Percentiles rank a stretch among this genome's conserved stretches.
phyloP scores from a whole-genome alignment of 2,888 invertebrate species.

The Nycteola revayana region DNA sequence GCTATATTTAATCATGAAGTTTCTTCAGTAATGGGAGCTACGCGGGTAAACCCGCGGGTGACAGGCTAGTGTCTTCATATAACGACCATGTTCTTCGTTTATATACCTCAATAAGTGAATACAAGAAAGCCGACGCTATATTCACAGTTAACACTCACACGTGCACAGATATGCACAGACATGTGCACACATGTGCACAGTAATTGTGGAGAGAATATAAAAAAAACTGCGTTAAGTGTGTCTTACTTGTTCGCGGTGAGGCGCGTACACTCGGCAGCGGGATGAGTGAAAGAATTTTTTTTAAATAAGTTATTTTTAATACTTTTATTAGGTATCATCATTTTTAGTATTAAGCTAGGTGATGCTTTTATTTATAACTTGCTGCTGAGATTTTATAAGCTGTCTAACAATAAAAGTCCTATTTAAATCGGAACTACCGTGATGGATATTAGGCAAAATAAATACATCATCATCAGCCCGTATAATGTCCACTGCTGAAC shows the following conservation, averaged over 20 bases:
- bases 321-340: background rate
- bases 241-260: conserved; percentile 71
- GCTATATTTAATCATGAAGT: no score
- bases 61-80: no score
- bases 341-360: background rate
- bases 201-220: conserved; percentile 76
- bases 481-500: no score
- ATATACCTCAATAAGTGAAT: no score
- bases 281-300: conserved; percentile 6
- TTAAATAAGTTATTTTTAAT: conserved; percentile 1
- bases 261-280: conserved; percentile 46
- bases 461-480: no score
- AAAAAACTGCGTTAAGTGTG: conserved; percentile 77
- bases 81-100: no score
- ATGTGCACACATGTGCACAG: conserved; percentile 40
- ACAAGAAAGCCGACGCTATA: conserved; percentile 16
- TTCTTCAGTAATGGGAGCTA: no score
- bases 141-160: conserved; percentile 45
- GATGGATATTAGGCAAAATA: background rate
- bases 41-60: no score
- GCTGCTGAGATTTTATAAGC: background rate
- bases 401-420: no score
- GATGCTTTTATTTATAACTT: background rate
- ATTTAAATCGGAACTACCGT: no score
- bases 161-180: conserved; percentile 23